These are phyloP conservation scores for Jacana jacana DNA, from an alignment of 2,113 vertebrate genomes.

Conservation along the genomic window DNA sequence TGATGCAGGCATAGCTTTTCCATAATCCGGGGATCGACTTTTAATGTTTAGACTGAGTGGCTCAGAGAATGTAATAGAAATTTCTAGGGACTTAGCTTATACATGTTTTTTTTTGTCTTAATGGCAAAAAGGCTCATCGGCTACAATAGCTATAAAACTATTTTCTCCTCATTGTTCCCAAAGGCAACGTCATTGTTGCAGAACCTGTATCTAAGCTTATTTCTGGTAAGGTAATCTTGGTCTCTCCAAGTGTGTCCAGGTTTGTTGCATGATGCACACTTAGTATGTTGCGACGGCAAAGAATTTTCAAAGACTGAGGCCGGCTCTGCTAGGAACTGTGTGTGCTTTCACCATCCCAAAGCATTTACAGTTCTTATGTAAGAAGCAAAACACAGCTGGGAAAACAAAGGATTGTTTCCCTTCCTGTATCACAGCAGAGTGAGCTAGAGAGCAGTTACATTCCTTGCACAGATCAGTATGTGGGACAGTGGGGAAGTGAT, in stretches of 20 bases:
- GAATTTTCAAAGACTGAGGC: neutral
- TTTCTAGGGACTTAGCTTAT: neutral
- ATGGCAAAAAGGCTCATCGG: neutral
- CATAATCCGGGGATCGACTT: neutral
- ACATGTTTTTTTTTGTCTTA: neutral
- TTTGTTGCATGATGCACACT: neutral
- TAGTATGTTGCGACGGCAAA: fast-evolving
- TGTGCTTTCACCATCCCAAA: neutral
- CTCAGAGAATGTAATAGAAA: neutral
- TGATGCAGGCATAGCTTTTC: neutral
- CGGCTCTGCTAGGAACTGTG: neutral
- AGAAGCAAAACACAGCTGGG: neutral
- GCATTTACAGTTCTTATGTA: neutral
- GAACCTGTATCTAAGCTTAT: neutral
- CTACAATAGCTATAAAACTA: neutral
- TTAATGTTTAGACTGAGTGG: neutral
- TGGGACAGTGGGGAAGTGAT: neutral
- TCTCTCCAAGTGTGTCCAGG: neutral
- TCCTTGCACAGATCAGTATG: neutral
- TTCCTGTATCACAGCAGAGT: neutral
- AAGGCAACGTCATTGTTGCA: neutral
- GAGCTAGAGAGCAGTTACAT: neutral
- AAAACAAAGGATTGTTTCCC: neutral
- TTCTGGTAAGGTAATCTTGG: neutral
- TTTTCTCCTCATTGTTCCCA: neutral